phyloP scores from a whole-genome alignment of 2,797 vertebrate species.

The Masticophis lateralis region DNA sequence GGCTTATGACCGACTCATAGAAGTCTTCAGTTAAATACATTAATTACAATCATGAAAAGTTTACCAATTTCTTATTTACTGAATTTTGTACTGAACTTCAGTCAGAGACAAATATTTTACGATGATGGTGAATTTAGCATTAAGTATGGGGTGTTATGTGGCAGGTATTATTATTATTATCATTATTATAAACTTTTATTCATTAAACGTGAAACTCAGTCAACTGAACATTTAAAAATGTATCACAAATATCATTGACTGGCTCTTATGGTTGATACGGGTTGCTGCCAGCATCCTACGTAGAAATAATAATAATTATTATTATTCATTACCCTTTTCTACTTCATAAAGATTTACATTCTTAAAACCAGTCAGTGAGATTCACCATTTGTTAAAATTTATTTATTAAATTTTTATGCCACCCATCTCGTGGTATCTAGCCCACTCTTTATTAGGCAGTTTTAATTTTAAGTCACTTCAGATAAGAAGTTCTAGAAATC shows the following conservation, averaged over 20 bases:
- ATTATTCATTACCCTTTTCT: background rate
- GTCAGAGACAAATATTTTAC: background rate
- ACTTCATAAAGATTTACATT: slow-evolving; percentile 31
- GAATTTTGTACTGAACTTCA: background rate
- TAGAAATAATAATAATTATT: no score
- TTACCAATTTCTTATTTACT: background rate
- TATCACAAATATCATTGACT: no score
- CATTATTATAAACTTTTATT: no score
- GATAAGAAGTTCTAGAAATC: background rate
- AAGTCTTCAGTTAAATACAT: background rate
- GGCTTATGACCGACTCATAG: background rate
- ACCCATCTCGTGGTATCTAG: no score
- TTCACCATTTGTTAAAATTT: background rate
- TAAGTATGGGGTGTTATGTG: no score
- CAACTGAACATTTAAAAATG: no score
- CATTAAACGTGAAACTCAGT: no score
- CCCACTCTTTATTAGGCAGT: background rate
- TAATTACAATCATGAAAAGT: background rate
- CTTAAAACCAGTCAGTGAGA: slow-evolving; percentile 29
- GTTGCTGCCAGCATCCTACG: no score
- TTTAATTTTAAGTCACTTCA: slow-evolving; percentile 4
- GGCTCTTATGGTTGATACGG: no score
- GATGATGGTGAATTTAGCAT: background rate
- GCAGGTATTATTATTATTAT: no score
- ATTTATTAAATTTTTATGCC: no score